These are phyloP conservation scores for Tetrax tetrax DNA, from an alignment of 2,113 vertebrate genomes.

Conservation along the genomic window DNA sequence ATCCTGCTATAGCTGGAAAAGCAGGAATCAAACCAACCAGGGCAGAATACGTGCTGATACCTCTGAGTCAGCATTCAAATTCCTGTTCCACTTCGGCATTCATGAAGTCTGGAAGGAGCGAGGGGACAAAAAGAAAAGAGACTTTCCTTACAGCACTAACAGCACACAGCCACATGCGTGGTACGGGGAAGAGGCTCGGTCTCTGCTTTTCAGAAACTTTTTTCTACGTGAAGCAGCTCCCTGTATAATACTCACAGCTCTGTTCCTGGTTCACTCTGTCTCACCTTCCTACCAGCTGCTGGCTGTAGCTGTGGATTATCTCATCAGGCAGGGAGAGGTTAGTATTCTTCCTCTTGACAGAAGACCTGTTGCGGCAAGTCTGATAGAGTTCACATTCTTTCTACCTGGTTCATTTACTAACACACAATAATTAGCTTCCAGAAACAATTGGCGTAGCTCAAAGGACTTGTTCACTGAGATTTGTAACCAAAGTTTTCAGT, in stretches of 20 bases:
- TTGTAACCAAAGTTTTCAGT: neutral
- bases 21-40: constrained; percentile 29
- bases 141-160: neutral
- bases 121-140: neutral
- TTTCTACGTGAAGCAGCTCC: neutral
- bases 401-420: neutral
- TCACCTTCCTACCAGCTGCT: constrained; percentile 27
- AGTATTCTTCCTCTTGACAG: neutral
- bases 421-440: constrained; percentile 23
- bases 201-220: neutral
- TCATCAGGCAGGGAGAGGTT: neutral
- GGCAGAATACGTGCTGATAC: neutral
- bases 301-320: neutral
- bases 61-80: constrained; percentile 9
- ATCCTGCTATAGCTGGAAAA: constrained; percentile 23
- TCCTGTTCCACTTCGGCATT: neutral
- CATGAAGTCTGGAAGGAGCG: neutral
- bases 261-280: neutral
- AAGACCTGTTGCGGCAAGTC: constrained; percentile 19
- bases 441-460: neutral
- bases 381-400: neutral
- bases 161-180: neutral
- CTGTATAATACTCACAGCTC: neutral
- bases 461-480: neutral
- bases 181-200: neutral